Conservation (phyloP, 2,113 vertebrate species). For the Columba livia region DNA sequence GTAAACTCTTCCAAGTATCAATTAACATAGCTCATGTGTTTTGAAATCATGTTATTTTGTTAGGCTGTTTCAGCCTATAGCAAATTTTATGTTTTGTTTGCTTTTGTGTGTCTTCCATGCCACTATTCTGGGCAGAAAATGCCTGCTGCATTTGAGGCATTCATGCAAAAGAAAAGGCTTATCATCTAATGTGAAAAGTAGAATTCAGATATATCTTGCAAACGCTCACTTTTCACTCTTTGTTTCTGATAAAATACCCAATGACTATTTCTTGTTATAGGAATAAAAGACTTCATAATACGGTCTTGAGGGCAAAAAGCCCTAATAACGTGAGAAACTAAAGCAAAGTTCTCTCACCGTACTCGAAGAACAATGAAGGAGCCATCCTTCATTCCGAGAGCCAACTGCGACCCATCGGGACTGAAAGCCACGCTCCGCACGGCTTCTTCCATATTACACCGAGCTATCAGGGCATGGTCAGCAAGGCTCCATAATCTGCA, state of each 20-base stretch:
- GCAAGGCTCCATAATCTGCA: conserved; percentile 92
- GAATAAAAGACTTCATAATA: neutral
- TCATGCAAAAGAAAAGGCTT: neutral
- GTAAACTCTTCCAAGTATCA: neutral
- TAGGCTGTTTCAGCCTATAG: neutral
- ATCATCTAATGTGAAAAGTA: neutral
- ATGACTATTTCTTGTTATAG: neutral
- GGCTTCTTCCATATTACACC: conserved; percentile 96
- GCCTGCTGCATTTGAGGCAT: neutral
- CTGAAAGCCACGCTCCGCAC: conserved; percentile 93
- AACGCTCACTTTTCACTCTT: neutral
- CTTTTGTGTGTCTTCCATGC: neutral
- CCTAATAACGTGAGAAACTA: neutral
- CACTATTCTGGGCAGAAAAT: neutral
- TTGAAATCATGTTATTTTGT: neutral
- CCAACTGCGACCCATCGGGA: conserved; percentile 92
- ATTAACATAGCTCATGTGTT: neutral
- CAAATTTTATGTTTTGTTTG: neutral
- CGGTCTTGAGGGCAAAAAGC: neutral
- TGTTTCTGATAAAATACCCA: neutral
- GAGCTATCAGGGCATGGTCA: conserved; percentile 92
- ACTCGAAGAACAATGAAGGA: conserved; percentile 97
- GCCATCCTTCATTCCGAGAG: conserved; percentile 96
- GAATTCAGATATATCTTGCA: neutral
- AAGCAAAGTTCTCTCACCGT: conserved; percentile 70